phyloP scores from a whole-genome alignment of 1,140 invertebrate genomes.

The Penaeus vannamei region DNA sequence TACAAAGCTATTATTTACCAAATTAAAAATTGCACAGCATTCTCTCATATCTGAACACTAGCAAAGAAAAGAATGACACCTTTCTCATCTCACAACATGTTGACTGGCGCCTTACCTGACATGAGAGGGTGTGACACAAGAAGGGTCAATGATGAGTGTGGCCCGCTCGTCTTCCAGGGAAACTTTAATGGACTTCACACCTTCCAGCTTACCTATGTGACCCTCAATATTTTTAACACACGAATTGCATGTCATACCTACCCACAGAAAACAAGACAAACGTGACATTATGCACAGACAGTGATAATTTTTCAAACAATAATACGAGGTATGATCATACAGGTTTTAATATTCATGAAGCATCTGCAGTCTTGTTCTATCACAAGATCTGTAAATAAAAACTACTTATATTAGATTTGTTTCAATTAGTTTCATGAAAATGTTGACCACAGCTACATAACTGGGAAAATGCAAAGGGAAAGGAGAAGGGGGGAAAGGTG shows the following conservation, averaged over 20 bases:
- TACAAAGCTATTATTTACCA: too few relatives aligned
- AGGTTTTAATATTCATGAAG: background rate
- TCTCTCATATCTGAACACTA: too few relatives aligned
- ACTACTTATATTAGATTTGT: too few relatives aligned
- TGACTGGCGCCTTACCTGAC: constrained; percentile 33
- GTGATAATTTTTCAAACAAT: background rate
- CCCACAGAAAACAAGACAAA: constrained; percentile 72
- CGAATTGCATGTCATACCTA: constrained; percentile 88
- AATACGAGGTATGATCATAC: background rate
- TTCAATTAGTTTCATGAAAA: background rate
- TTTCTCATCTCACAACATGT: background rate
- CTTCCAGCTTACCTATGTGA: constrained; percentile 76
- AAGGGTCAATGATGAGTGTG: constrained; percentile 79
- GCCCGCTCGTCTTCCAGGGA: constrained; percentile 78
- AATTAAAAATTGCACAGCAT: too few relatives aligned
- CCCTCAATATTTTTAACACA: constrained; percentile 85
- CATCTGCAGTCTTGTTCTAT: background rate
- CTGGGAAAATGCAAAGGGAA: background rate
- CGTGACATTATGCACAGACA: background rate
- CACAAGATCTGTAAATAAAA: too few relatives aligned
- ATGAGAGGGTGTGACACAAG: constrained; percentile 37
- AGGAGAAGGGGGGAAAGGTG: too few relatives aligned
- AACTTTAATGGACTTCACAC: constrained; percentile 72
- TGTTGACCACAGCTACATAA: background rate
- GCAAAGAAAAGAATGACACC: background rate